Base-by-base conservation (phyloP, 2,797 vertebrate genomes). In the Mormyrops attenuatus region DNA sequence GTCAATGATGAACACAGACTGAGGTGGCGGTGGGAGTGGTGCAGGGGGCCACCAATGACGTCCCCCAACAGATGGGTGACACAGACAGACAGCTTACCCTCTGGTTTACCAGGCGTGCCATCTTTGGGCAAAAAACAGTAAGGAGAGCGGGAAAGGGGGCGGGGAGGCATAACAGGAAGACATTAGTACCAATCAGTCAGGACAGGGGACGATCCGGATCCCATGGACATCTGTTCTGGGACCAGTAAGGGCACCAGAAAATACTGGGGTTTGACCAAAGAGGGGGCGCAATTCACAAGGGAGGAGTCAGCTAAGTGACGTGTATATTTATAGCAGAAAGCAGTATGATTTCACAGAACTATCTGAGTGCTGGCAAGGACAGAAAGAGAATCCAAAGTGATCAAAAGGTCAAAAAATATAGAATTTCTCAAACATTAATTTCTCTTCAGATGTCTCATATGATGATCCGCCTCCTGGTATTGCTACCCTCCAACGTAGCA, bases 11-110 rank as follows among this genome's bases (percentile, higher is more conserved):
- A 85, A 93, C 90, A 93, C 91, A 94, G 89, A 94, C 93, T 92
- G 90, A 93, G 92, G 93, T 90, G 55, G 93, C 91, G 93, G 73
- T 80, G 73, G 69, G 69, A 41, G 15, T 80, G 93, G 30, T 34
- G 30, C 30, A 34, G 60, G 84, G 84, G 63, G 47, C 17, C 20
- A 41, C 20, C 89, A 30, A 85, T 66, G 60, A 2, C 20, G 22
- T 44, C 63, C 85, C 93, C 26, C 89, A 66, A 90, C 89, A 91
- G 38, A 91, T 47, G 91, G 88, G 89, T 77, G 53, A 89, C 93
- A 96, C 93, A 96, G 90, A 95, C 93, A 95, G 92, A 96, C 92
- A 95, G 94, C 98, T 99, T 99, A 99, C 98, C 98, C 97, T 99
- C 97, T 0, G 96, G 93, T 97, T 98, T 99, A 98, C 95, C 97